Evolutionary conservation across 2,888 invertebrate genomes (phyloP).

Genomic region (Mythimna pallens): DNA sequence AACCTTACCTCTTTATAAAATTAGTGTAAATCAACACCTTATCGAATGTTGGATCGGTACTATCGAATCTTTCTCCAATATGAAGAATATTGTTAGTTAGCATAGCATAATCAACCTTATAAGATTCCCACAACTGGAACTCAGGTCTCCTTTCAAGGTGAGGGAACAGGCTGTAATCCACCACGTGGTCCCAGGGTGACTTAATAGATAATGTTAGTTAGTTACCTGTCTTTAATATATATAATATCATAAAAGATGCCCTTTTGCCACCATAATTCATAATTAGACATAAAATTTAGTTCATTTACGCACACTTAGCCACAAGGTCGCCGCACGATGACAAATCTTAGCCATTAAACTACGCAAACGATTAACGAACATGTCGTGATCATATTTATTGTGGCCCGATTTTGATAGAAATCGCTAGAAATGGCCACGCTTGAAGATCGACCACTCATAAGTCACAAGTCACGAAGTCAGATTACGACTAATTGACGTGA

Average conservation of each 20-base stretch:
- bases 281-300: slow-evolving; percentile 46
- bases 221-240: too few species aligned
- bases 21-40: too few species aligned
- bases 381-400: slow-evolving; percentile 82
- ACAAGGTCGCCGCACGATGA: slow-evolving; percentile 66
- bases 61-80: too few species aligned
- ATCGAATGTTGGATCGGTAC: too few species aligned
- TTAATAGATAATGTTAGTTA: too few species aligned
- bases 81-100: too few species aligned
- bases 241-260: slow-evolving; percentile 6
- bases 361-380: slow-evolving; percentile 69
- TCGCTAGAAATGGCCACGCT: slow-evolving; percentile 75
- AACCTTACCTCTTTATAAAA: too few species aligned
- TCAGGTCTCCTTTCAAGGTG: too few species aligned
- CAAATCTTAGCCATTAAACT: slow-evolving; percentile 70
- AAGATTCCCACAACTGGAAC: too few species aligned
- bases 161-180: too few species aligned
- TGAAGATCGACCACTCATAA: slow-evolving; percentile 86
- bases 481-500: slow-evolving; percentile 87
- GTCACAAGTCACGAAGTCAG: slow-evolving; percentile 88
- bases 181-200: too few species aligned
- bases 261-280: slow-evolving; percentile 16
- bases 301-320: slow-evolving; percentile 29
- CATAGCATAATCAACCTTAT: too few species aligned
- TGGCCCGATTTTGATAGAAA: slow-evolving; percentile 80